A percentile compares a stretch with the other conserved stretches of the same genome.
Evolutionary conservation across 2,113 vertebrate genomes (phyloP).

Genomic region (Gobio gobio): DNA sequence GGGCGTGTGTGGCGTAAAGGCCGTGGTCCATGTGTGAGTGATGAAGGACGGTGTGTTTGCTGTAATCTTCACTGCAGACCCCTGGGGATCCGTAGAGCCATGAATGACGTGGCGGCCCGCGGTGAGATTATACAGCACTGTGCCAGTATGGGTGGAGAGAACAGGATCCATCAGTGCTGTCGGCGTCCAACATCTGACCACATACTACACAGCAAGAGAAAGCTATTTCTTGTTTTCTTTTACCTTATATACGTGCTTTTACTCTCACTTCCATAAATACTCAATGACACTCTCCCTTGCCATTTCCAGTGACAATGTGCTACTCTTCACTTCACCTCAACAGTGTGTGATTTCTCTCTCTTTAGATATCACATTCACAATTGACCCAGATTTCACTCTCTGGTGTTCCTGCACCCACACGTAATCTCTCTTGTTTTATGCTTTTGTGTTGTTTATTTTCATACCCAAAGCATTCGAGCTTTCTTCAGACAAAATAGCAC

Average conservation of each 20-base stretch:
- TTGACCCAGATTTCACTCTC: conserved; percentile 70
- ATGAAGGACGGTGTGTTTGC: conserved; percentile 24
- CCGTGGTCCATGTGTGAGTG: conserved; percentile 17
- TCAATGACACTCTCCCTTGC: conserved; percentile 13
- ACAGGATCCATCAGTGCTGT: conserved; percentile 54
- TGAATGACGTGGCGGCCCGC: not conserved
- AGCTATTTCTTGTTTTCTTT: too few species aligned
- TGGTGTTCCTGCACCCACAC: conserved; percentile 49
- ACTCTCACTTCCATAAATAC: not conserved
- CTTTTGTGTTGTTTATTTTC: conserved; percentile 30
- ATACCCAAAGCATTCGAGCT: conserved; percentile 19
- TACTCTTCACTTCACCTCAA: conserved; percentile 14
- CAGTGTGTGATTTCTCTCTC: conserved; percentile 41
- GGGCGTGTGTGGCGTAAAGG: not conserved
- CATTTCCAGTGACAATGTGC: not conserved
- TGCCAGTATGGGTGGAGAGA: conserved; percentile 6
- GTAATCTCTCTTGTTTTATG: conserved; percentile 38
- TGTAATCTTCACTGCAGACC: conserved; percentile 39
- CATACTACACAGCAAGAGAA: not conserved
- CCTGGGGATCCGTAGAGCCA: not conserved
- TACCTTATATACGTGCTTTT: not conserved
- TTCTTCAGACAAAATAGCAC: conserved; percentile 6
- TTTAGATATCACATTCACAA: conserved; percentile 58
- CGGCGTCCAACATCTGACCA: not conserved
- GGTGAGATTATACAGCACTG: conserved; percentile 36